Percentiles rank a stretch among this genome's conserved stretches.
phyloP scores from a whole-genome alignment of 1,140 invertebrate genomes.

The Laupala kohalensis region DNA sequence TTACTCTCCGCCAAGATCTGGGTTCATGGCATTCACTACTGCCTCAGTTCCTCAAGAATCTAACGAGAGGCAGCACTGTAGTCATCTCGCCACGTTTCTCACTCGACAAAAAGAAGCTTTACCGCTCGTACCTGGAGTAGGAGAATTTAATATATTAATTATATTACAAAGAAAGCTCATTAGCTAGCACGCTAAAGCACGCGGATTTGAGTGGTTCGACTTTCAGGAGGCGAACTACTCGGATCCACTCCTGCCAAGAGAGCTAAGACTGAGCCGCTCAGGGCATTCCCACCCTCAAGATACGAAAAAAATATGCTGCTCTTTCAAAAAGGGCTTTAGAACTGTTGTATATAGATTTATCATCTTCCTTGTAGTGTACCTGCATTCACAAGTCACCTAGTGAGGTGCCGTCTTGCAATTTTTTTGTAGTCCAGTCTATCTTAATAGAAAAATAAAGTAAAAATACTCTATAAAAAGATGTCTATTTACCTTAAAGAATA shows the following conservation, averaged over 20 bases:
- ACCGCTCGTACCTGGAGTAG: conserved; percentile 49
- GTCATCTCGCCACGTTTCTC: conserved; percentile 72
- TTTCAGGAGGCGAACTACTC: no score
- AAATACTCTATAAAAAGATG: conserved; percentile 1
- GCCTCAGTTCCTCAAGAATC: conserved; percentile 74
- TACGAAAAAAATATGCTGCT: no score
- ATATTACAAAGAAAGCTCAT: background rate
- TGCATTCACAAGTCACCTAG: background rate
- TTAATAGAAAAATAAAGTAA: background rate
- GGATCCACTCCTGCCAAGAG: background rate
- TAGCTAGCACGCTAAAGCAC: conserved; percentile 23
- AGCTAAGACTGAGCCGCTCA: conserved; percentile 6
- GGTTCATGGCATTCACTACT: conserved; percentile 69
- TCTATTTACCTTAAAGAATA: background rate
- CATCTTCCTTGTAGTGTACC: background rate
- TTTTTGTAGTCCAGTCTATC: background rate
- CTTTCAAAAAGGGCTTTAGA: background rate
- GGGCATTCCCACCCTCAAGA: background rate
- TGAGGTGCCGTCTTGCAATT: background rate
- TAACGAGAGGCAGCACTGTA: conserved; percentile 66
- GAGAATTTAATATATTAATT: background rate
- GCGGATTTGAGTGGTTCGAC: no score
- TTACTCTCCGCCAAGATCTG: conserved; percentile 64
- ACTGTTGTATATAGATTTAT: background rate
- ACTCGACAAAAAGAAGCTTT: conserved; percentile 74